phyloP scores from a whole-genome alignment of 1,140 invertebrate species.

The Belonocnema kinseyi region DNA sequence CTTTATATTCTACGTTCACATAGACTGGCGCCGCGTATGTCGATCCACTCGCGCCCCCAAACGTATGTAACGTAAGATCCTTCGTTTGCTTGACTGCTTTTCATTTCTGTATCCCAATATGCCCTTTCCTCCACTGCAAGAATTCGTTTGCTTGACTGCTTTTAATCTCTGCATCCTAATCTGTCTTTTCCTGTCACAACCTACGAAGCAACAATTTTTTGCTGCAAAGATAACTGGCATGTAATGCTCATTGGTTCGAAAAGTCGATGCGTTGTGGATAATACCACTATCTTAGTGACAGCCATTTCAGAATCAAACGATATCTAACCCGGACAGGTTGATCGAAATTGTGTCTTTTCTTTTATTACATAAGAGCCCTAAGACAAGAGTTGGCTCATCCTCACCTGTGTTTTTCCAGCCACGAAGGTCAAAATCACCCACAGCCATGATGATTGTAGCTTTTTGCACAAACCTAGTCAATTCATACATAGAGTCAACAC shows the following conservation, averaged over 20 bases:
- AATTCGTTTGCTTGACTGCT: background rate
- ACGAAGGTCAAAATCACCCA: background rate
- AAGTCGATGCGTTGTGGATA: constrained; percentile 53
- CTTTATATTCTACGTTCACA: constrained; percentile 5
- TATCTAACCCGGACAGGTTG: background rate
- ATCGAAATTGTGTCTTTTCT: constrained; percentile 2
- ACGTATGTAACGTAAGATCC: constrained; percentile 32
- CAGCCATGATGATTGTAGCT: constrained; percentile 10
- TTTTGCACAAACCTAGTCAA: constrained; percentile 10
- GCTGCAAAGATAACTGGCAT: constrained; percentile 50
- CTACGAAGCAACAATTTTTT: constrained; percentile 47
- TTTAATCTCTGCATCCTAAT: constrained; percentile 13
- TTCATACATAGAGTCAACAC: no score
- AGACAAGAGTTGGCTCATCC: background rate
- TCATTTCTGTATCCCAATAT: no score
- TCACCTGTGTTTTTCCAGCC: constrained; percentile 30
- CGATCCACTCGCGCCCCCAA: constrained; percentile 30
- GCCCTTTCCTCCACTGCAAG: background rate
- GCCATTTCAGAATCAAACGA: background rate
- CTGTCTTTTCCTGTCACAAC: constrained; percentile 49
- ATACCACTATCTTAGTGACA: background rate
- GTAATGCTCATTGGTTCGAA: constrained; percentile 63
- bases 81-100: no score
- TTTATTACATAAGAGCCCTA: constrained; percentile 25
- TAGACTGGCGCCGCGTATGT: constrained; percentile 34